These are phyloP conservation scores for Poeciliopsis retropinna DNA, from an alignment of 2,113 vertebrate genomes.

Conservation along the genomic window DNA sequence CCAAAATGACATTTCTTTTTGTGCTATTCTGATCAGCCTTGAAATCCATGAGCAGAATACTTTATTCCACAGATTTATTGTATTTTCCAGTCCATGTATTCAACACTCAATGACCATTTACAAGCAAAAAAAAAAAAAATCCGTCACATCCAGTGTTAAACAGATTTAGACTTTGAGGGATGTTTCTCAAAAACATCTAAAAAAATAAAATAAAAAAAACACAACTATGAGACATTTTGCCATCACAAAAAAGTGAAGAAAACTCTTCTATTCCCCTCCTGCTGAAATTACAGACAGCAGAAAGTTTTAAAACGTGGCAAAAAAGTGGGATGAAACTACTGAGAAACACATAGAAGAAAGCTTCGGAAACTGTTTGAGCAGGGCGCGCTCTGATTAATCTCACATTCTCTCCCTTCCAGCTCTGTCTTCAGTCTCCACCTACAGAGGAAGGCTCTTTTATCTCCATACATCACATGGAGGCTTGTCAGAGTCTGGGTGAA, in stretches of 20 bases:
- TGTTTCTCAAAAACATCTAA: conserved; percentile 20
- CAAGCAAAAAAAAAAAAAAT: conserved; percentile 5
- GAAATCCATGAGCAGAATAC: too few relatives aligned
- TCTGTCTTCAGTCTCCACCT: conserved; percentile 53
- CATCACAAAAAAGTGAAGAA: conserved; percentile 19
- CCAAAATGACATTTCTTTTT: too few relatives aligned
- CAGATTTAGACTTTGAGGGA: conserved; percentile 38
- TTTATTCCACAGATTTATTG: too few relatives aligned
- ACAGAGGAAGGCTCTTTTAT: conserved; percentile 63
- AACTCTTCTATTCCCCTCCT: conserved; percentile 16
- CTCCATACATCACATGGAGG: conserved; percentile 56
- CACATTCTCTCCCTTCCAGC: conserved; percentile 40
- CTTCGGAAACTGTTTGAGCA: conserved; percentile 43
- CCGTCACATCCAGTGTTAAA: conserved; percentile 25
- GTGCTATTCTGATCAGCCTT: too few relatives aligned
- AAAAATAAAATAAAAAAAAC: too few relatives aligned
- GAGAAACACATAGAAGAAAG: conserved; percentile 27
- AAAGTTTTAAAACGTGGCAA: conserved; percentile 40
- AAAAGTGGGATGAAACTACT: conserved; percentile 24
- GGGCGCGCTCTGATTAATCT: conserved; percentile 53
- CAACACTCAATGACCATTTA: too few relatives aligned
- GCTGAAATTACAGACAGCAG: conserved; percentile 33
- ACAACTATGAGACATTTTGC: conserved; percentile 37
- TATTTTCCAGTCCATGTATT: too few relatives aligned
- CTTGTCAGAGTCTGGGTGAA: conserved; percentile 50